phyloP scores from a whole-genome alignment of 2,888 invertebrate genomes.

The Pandemis heparana region DNA sequence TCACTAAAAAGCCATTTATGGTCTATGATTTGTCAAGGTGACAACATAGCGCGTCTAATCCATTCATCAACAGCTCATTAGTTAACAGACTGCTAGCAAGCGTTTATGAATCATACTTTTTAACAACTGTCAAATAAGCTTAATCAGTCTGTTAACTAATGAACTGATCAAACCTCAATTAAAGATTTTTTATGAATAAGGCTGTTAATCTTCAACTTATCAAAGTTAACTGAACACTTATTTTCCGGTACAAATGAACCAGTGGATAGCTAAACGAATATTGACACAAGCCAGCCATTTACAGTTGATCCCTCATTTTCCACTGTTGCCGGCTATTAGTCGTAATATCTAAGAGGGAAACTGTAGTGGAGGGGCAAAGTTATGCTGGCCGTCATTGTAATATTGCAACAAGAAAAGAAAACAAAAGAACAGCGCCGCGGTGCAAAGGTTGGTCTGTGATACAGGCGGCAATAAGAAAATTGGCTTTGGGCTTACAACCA shows the following conservation, averaged over 20 bases:
- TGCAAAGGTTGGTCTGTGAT: constrained; percentile 44
- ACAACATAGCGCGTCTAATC: no score
- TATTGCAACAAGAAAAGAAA: constrained; percentile 71
- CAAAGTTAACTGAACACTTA: not conserved
- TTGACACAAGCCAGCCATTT: constrained; percentile 32
- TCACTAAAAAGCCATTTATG: no score
- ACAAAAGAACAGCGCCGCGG: constrained; percentile 60
- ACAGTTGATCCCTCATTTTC: constrained; percentile 27
- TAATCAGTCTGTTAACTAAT: no score
- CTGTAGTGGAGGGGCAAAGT: constrained; percentile 61
- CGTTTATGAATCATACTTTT: no score
- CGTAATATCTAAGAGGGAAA: constrained; percentile 53
- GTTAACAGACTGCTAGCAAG: no score
- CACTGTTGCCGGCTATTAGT: constrained; percentile 45
- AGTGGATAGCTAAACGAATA: constrained; percentile 34
- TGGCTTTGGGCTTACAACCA: no score
- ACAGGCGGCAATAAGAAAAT: not conserved
- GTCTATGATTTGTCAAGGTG: no score
- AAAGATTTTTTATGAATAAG: no score
- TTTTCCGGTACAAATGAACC: constrained; percentile 27
- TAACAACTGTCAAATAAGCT: no score
- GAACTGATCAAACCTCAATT: no score
- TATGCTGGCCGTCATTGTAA: constrained; percentile 69
- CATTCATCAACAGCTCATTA: no score
- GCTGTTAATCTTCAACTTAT: not conserved